Evolutionary conservation across 1,140 invertebrate species (phyloP).

Genomic region (Calephelis virginiensis): DNA sequence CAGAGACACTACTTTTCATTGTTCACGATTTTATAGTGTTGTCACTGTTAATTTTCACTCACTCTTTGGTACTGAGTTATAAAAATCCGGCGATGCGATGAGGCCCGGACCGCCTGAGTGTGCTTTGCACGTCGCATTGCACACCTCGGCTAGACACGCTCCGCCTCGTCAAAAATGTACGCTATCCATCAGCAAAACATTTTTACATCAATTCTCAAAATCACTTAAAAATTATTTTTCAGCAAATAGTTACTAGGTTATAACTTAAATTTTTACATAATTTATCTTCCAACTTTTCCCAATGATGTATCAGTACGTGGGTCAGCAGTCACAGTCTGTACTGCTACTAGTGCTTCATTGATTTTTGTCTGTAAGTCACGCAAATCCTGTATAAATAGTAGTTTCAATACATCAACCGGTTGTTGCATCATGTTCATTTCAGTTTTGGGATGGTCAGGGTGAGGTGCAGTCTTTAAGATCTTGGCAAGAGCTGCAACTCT

Average conservation of each 20-base stretch:
- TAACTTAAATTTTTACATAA: neutral
- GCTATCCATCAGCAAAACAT: too few species aligned
- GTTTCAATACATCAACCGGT: slow-evolving; percentile 85
- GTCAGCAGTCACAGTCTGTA: slow-evolving; percentile 96
- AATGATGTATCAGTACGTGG: slow-evolving; percentile 97
- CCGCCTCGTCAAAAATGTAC: too few species aligned
- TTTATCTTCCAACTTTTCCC: slow-evolving; percentile 91
- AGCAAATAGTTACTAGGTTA: neutral
- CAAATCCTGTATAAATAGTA: slow-evolving; percentile 95
- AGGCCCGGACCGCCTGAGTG: too few species aligned
- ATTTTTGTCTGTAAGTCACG: slow-evolving; percentile 95
- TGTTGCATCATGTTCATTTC: slow-evolving; percentile 83
- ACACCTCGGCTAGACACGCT: too few species aligned
- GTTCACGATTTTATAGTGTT: too few species aligned
- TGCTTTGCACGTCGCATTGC: too few species aligned
- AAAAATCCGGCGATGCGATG: too few species aligned
- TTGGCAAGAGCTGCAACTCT: slow-evolving; percentile 83
- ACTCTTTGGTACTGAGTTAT: too few species aligned
- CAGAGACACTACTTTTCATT: too few species aligned
- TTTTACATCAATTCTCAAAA: slow-evolving; percentile 5
- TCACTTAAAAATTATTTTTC: slow-evolving; percentile 2
- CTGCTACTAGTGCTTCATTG: slow-evolving; percentile 94
- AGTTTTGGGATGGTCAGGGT: slow-evolving; percentile 86
- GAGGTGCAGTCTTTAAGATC: slow-evolving; percentile 87
- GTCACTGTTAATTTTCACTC: too few species aligned